Base-by-base conservation (phyloP, 2,797 vertebrate species). In the Lacerta viridis region DNA sequence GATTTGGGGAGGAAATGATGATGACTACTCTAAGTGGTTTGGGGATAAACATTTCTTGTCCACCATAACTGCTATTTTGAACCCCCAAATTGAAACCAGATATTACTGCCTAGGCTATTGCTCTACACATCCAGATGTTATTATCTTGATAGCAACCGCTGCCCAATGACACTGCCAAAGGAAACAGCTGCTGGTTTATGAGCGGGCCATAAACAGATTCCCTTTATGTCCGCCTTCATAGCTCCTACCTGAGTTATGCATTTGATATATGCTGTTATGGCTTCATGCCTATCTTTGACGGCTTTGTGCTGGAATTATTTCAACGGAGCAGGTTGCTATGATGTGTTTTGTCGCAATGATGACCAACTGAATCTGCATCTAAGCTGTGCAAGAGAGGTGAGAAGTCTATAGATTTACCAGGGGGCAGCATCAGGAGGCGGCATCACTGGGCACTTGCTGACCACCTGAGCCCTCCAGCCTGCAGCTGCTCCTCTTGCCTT, bases 61-160 rank as follows among this genome's bases (percentile, higher is more conserved):
- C 50, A 39, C 7, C 11, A 20, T 74, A 84, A 61, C 13, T 80
- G n/a, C 64, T 69, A 18, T 55, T 29, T 86, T 36, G 64, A 55
- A 23, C n/a, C 39, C 64, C 39, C 23, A 86, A 86, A 86, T 13
- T 78, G 29, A 68, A 86, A n/a, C n/a, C 84, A 66, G 20, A 50
- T 64, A n/a, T 77, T 75, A 41, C 39, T 85, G 59, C 15, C 5
- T 39, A 61, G 18, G 43, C 10, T 50, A 68, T 29, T 41, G 39
- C 46, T 59, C 33, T 72, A 36, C 25, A n/a, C 18, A 69, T 71
- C 27, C 81, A 83, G 41, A 46, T 71, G 66, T 50, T 43, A 71
- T 69, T 39, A 80, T 41, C 20, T 23, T 29, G 18, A 41, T 43
- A 46, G 18, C 74, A 41, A 75, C 20, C 7, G 23, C 7, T 41